Base-by-base conservation (phyloP, 2,888 invertebrate species). In the Melanostoma scalare region DNA sequence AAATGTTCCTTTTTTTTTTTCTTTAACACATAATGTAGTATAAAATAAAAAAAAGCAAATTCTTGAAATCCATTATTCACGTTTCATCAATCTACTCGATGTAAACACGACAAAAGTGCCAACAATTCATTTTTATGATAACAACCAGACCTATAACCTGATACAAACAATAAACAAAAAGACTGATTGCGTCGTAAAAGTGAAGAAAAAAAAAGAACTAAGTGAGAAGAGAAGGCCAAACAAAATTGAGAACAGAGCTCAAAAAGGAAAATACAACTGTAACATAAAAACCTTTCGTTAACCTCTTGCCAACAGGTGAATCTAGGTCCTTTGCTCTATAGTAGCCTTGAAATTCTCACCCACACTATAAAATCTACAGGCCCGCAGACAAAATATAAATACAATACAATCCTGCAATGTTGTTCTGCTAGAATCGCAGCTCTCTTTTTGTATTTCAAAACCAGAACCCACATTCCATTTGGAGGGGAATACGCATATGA, bases 151-250 rank as follows among this genome's bases (percentile, higher is more conserved):
- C 63, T 44, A 44, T 76, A 60, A 72, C 76, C 77, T 68, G 55
- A 77, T 67, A 76, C 67, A 72, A 77, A 81, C 77, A 81, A 81
- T 81, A 77, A 81, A 81, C 76, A 76, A 72, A 81, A 72, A 63
- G 63, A 67, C 81, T 77, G 81, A 81, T 81, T 81, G 77, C 63
- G 65, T 81, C 81, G 72, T 81, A 72, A 81, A 78, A 77, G 61
- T 53, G 31, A 46, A 48, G 30, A 48, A 35, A 42, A 35, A 53
- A 31, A 3, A 36, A 33, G 35, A 44, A 20, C 30, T 20, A 20
- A 20, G 20, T 20, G 20, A 20, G 20, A 20, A 20, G 20, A 20
- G 20, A 20, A 20, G 20, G 20, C 10, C 61, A 53, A 72, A 61
- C 42, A 72, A 33, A 50, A 44, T 31, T 10, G 52, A 72, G 9